These are phyloP conservation scores for Pseudomyrmex gracilis DNA, from an alignment of 1,140 invertebrate species.

Conservation along the genomic window DNA sequence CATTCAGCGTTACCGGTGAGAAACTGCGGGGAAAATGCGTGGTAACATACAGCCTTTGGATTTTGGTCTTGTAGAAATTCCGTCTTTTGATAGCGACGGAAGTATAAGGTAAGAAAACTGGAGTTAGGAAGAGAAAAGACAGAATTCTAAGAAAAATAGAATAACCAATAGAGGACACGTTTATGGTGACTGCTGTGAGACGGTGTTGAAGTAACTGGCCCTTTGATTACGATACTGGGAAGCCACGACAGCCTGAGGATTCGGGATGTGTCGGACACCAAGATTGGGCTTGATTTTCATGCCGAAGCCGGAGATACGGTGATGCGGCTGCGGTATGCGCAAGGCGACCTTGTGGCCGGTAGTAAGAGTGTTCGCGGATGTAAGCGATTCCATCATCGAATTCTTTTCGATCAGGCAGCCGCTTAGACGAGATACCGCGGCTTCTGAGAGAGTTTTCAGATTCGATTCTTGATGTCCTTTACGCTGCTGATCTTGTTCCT, in stretches of 20 bases:
- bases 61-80: conserved; percentile 54
- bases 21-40: conserved; percentile 27
- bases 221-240: conserved; percentile 83
- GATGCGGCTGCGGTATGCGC: conserved; percentile 81
- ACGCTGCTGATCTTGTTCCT: conserved; percentile 70
- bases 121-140: neutral
- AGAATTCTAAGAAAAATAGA: neutral
- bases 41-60: conserved; percentile 69
- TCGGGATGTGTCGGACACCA: conserved; percentile 81
- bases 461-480: conserved; percentile 74
- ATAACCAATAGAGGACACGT: neutral
- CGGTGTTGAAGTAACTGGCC: conserved; percentile 74
- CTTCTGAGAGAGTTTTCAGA: conserved; percentile 79
- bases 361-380: conserved; percentile 42
- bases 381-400: conserved; percentile 52
- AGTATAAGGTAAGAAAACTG: neutral
- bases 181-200: conserved; percentile 74
- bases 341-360: conserved; percentile 76
- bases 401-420: conserved; percentile 55
- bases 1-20: neutral
- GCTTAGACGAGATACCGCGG: conserved; percentile 78
- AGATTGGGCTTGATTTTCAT: conserved; percentile 83
- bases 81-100: conserved; percentile 13
- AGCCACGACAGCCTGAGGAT: conserved; percentile 81
- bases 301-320: conserved; percentile 79